These are phyloP conservation scores for Microhierax caerulescens DNA, from an alignment of 2,797 vertebrate species.

Conservation along the genomic window DNA sequence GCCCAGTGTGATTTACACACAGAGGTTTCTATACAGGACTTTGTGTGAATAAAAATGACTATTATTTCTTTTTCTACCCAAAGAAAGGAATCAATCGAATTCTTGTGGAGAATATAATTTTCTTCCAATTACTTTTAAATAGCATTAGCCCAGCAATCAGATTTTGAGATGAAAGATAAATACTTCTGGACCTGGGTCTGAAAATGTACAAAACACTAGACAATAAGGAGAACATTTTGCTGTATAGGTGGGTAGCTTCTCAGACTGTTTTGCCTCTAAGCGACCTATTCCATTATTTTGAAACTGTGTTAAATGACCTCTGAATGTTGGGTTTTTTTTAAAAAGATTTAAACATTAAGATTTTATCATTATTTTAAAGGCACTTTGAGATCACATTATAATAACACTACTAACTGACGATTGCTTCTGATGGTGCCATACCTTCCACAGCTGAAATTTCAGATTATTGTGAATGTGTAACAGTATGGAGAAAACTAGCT, in stretches of 20 bases:
- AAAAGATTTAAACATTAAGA: conserved; percentile 17
- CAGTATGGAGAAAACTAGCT: neutral
- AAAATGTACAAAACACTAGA: conserved; percentile 53
- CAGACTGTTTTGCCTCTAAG: conserved; percentile 27
- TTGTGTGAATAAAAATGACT: conserved; percentile 65
- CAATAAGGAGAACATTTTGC: conserved; percentile 54
- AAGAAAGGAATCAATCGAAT: conserved; percentile 63
- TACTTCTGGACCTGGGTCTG: conserved; percentile 27
- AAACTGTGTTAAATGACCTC: neutral
- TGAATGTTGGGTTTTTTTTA: neutral
- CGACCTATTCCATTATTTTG: conserved; percentile 47
- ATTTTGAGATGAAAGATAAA: conserved; percentile 70
- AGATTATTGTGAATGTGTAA: neutral
- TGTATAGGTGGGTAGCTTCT: conserved; percentile 4
- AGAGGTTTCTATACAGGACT: conserved; percentile 61
- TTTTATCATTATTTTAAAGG: conserved; percentile 8
- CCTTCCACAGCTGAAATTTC: conserved; percentile 20
- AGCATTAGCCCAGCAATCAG: conserved; percentile 70
- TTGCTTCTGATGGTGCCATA: neutral
- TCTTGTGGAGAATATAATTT: conserved; percentile 70
- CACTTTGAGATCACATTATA: neutral
- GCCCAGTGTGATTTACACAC: conserved; percentile 46
- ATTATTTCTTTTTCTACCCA: conserved; percentile 54
- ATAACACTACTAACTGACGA: neutral
- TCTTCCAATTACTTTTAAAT: conserved; percentile 70